Percentiles rank a stretch among this genome's conserved stretches.
Conservation (phyloP, 2,113 vertebrate species). For the Chiloscyllium plagiosum region DNA sequence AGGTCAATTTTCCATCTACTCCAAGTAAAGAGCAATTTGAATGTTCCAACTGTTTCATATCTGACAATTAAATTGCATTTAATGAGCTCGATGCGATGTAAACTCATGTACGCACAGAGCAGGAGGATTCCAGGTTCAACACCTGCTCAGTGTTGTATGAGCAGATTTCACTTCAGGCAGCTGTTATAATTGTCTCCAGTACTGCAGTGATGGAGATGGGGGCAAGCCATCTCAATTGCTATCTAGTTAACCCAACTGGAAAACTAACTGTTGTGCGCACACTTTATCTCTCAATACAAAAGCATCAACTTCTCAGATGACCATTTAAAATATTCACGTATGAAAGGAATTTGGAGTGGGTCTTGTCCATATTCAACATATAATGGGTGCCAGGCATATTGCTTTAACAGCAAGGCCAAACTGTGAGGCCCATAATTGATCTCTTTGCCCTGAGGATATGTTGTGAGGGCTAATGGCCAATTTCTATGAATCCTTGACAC, state of each 20-base stretch:
- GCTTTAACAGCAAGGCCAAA: background rate
- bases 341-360: background rate
- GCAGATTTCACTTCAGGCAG: background rate
- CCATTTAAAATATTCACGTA: background rate
- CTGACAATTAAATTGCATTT: background rate
- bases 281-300: background rate
- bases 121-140: background rate
- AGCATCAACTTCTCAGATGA: background rate
- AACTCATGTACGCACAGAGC: background rate
- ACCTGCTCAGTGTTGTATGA: background rate
- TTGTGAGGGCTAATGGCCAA: background rate
- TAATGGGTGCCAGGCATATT: background rate
- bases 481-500: background rate
- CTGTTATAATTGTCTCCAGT: background rate
- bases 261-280: background rate
- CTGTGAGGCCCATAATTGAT: too few species aligned
- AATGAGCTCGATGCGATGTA: background rate
- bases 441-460: too few species aligned
- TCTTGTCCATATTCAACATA: background rate
- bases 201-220: background rate
- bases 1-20: background rate
- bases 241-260: background rate
- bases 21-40: background rate
- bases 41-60: background rate
- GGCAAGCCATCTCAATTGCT: background rate